Percentiles rank a stretch among this genome's conserved stretches.
phyloP scores from a whole-genome alignment of 2,113 vertebrate species.

The Brachypteracias leptosomus region DNA sequence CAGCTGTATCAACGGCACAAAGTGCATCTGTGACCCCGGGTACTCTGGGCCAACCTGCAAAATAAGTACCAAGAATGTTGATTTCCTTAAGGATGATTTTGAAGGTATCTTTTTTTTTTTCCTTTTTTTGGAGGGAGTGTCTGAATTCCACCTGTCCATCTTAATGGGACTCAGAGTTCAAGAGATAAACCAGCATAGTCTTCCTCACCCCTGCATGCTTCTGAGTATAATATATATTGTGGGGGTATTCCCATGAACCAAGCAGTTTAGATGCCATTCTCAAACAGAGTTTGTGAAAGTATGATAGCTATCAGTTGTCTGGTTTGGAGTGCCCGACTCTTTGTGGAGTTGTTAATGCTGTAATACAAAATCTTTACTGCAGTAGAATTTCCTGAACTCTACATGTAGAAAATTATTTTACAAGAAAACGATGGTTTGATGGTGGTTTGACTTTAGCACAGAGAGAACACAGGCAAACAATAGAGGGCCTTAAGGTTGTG shows the following conservation, averaged over 20 bases:
- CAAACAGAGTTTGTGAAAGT: neutral
- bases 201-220: neutral
- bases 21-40: conserved; percentile 88
- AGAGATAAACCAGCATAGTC: neutral
- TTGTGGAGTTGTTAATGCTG: neutral
- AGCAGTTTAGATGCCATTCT: neutral
- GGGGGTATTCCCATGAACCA: neutral
- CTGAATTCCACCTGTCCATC: neutral
- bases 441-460: neutral
- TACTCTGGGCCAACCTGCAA: conserved; percentile 91
- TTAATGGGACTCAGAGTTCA: neutral
- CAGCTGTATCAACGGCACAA: conserved; percentile 87
- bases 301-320: neutral
- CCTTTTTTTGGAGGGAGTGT: neutral
- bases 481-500: fast-evolving
- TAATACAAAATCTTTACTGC: neutral
- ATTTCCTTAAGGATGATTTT: conserved; percentile 98
- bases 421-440: neutral
- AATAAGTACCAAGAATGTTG: conserved; percentile 86
- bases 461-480: neutral
- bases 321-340: neutral
- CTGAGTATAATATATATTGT: neutral
- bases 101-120: conserved; percentile 82
- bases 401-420: neutral
- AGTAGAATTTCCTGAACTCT: neutral